These are phyloP conservation scores for Brachyptera risi DNA, from an alignment of 2,888 invertebrate species.

Conservation along the genomic window DNA sequence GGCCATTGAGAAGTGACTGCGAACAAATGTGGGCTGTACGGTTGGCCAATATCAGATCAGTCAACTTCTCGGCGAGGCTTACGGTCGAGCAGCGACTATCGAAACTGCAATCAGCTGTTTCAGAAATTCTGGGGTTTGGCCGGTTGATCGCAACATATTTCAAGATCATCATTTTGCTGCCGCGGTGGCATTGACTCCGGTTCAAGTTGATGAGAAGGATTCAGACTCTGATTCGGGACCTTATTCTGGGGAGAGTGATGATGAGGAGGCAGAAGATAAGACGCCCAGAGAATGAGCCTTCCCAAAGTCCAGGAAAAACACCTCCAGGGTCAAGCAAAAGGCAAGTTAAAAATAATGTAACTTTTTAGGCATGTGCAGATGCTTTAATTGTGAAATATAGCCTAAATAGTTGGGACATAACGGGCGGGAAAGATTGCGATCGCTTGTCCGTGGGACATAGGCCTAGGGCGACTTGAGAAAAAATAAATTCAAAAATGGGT, in stretches of 20 bases:
- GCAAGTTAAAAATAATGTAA: no score
- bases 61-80: slow-evolving; percentile 32
- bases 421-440: no score
- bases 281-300: no score
- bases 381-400: no score
- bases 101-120: slow-evolving; percentile 32
- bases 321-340: not conserved
- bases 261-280: not conserved
- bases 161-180: slow-evolving; percentile 30
- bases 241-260: not conserved
- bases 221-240: not conserved
- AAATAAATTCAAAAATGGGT: no score
- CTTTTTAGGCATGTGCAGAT: no score
- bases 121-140: slow-evolving; percentile 32
- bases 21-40: slow-evolving; percentile 24
- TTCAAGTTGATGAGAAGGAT: no score
- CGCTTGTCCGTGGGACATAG: no score
- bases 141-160: slow-evolving; percentile 33
- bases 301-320: not conserved
- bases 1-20: slow-evolving; percentile 22
- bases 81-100: slow-evolving; percentile 32
- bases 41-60: slow-evolving; percentile 31
- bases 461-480: no score
- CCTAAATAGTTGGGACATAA: no score
- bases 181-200: no score